These are phyloP conservation scores for Drosophila kurseongensis DNA, from an alignment of 1,140 invertebrate genomes.

Conservation along the genomic window DNA sequence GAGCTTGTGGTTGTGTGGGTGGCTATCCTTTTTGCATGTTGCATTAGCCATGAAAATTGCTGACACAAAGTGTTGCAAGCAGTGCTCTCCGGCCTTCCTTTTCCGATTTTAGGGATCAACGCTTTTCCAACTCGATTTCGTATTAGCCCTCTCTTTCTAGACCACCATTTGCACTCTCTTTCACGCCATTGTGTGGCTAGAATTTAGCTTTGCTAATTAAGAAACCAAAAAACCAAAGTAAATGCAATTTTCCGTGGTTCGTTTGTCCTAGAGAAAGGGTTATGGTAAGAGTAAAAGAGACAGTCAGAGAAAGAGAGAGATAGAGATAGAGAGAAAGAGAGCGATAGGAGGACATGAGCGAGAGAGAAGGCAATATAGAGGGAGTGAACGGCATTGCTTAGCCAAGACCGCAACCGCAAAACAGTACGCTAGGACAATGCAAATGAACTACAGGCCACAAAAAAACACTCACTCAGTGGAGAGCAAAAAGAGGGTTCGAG, in stretches of 20 bases:
- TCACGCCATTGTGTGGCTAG: neutral
- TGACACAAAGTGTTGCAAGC: constrained; percentile 55
- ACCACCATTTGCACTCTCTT: neutral
- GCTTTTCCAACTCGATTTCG: constrained; percentile 29
- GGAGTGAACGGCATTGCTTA: constrained; percentile 48
- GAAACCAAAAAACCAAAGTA: constrained; percentile 69
- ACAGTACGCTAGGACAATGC: constrained; percentile 75
- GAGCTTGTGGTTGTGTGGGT: constrained; percentile 2
- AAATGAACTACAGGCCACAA: constrained; percentile 61
- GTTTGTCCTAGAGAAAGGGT: constrained; percentile 19
- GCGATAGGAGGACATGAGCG: neutral
- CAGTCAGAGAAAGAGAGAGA: no score
- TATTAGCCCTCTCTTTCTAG: constrained; percentile 3
- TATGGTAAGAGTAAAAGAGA: neutral
- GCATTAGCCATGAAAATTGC: constrained; percentile 23
- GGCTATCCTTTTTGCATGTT: constrained; percentile 19
- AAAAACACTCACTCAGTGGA: neutral
- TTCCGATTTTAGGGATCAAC: constrained; percentile 43
- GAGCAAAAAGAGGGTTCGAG: neutral
- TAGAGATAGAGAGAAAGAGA: neutral
- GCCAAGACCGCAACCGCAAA: constrained; percentile 67
- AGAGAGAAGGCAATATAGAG: neutral
- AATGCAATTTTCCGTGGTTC: constrained; percentile 70
- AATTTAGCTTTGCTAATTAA: constrained; percentile 68
- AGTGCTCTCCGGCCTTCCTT: constrained; percentile 25